phyloP scores from a whole-genome alignment of 2,888 invertebrate species.

The Drosophila nr. medialis region DNA sequence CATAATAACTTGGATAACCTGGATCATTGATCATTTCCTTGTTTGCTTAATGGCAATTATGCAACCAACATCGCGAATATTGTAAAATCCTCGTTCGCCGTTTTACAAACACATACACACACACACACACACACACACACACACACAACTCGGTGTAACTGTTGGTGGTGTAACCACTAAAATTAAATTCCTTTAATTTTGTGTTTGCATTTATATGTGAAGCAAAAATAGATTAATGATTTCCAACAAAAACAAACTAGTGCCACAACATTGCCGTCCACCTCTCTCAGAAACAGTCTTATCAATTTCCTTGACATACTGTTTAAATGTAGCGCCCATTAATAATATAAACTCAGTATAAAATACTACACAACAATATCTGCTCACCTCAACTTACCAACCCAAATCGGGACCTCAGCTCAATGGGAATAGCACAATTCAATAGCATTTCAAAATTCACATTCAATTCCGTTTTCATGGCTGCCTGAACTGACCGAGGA shows the following conservation, averaged over 20 bases:
- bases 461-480: slow-evolving; percentile 22
- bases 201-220: neutral
- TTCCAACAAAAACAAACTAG: neutral
- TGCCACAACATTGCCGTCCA: neutral
- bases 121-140: neutral
- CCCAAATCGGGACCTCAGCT: neutral
- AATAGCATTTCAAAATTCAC: slow-evolving; percentile 10
- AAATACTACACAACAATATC: neutral
- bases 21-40: slow-evolving; percentile 55
- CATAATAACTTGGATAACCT: slow-evolving; percentile 55
- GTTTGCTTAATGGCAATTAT: slow-evolving; percentile 26
- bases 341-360: neutral
- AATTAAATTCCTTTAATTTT: neutral
- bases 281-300: neutral
- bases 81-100: neutral
- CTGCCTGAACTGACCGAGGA: slow-evolving; percentile 9
- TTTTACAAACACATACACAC: neutral
- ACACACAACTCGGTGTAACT: no score
- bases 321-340: neutral
- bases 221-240: neutral
- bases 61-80: slow-evolving; percentile 30
- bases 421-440: neutral
- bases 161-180: neutral
- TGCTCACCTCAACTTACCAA: neutral
- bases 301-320: neutral